Conservation (phyloP, 2,888 invertebrate species). For the Pristionchus maxplancki region DNA sequence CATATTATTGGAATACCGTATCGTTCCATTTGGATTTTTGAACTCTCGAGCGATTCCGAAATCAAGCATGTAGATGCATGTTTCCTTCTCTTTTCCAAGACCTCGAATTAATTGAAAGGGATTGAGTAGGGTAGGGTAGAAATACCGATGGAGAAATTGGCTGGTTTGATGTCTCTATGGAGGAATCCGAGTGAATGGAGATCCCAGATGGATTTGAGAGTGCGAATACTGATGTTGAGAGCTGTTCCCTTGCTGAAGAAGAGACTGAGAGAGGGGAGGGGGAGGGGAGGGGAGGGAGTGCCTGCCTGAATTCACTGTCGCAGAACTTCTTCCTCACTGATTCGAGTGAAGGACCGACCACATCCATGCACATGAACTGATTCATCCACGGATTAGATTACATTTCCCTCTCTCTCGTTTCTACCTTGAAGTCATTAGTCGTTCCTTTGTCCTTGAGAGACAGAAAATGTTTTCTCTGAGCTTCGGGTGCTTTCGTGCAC, state of each 20-base stretch:
- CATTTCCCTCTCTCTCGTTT: neutral
- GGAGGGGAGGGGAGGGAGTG: neutral
- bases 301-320: conserved; percentile 3
- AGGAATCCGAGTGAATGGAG: conserved; percentile 38
- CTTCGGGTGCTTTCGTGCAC: conserved; percentile 13
- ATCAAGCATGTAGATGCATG: conserved; percentile 15
- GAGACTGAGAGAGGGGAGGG: neutral
- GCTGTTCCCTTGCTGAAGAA: conserved; percentile 21
- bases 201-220: conserved; percentile 31
- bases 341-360: conserved; percentile 31
- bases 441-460: conserved; percentile 38
- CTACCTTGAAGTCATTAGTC: conserved; percentile 38
- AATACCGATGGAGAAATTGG: conserved; percentile 35
- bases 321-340: conserved; percentile 29
- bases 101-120: neutral
- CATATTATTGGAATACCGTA: neutral
- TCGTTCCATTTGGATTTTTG: conserved; percentile 11
- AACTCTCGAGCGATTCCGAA: conserved; percentile 41
- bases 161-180: conserved; percentile 37
- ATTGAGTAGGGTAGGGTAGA: neutral
- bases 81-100: neutral
- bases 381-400: neutral
- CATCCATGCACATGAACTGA: conserved; percentile 35
- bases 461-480: conserved; percentile 7
- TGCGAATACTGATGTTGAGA: conserved; percentile 16